Evolutionary conservation across 2,888 invertebrate species (phyloP).

Genomic region (Flexamia atlantica): DNA sequence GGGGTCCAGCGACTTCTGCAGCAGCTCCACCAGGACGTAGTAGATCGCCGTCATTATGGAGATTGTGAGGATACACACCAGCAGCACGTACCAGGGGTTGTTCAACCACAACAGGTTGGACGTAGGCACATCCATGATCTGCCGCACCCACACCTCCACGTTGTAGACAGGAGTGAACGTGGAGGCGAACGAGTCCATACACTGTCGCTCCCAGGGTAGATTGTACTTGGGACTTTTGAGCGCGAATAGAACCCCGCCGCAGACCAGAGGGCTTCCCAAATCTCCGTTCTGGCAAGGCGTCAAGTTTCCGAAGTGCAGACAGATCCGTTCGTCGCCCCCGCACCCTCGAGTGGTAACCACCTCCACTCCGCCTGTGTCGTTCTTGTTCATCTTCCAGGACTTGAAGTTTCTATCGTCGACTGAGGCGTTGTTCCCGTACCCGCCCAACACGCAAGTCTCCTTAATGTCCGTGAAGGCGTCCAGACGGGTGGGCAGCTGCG

Average conservation of each 20-base stretch:
- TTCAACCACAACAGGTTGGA: conserved; percentile 32
- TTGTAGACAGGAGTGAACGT: not conserved
- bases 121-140: not conserved
- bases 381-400: too few species aligned
- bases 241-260: not conserved
- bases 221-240: not conserved
- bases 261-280: not conserved
- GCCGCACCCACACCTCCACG: not conserved
- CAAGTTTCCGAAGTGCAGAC: not conserved
- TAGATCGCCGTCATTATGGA: not conserved
- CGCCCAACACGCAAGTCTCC: not conserved
- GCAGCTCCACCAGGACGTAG: conserved; percentile 6
- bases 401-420: too few species aligned
- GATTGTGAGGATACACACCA: not conserved
- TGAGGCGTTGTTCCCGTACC: too few species aligned
- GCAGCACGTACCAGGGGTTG: conserved; percentile 34
- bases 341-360: too few species aligned
- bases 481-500: not conserved
- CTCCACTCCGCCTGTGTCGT: too few species aligned
- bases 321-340: not conserved
- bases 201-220: not conserved
- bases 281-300: not conserved
- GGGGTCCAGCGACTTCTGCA: conserved; percentile 7
- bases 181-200: not conserved
- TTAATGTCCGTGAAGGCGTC: not conserved